These are phyloP conservation scores for Sphenodon punctatus DNA, from an alignment of 2,797 vertebrate species.

Conservation along the genomic window DNA sequence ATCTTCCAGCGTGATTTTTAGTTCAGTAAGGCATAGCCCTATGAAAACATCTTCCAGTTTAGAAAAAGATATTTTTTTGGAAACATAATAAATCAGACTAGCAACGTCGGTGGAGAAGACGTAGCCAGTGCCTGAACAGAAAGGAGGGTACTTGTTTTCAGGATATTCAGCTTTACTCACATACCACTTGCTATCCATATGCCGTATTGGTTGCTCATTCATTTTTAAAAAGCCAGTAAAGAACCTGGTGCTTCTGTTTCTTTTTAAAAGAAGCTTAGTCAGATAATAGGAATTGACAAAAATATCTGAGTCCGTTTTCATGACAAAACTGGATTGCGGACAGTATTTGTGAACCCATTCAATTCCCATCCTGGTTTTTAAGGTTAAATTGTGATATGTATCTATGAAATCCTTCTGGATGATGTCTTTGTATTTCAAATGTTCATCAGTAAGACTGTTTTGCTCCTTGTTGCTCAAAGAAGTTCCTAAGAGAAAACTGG, in stretches of 20 bases:
- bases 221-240: conserved; percentile 76
- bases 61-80: conserved; percentile 51
- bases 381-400: conserved; percentile 73
- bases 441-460: conserved; percentile 41
- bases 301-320: conserved; percentile 78
- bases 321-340: conserved; percentile 66
- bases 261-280: conserved; percentile 71
- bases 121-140: conserved; percentile 77
- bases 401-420: conserved; percentile 79
- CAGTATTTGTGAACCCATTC: conserved; percentile 77
- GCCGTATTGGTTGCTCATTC: conserved; percentile 65
- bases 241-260: conserved; percentile 54
- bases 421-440: conserved; percentile 59
- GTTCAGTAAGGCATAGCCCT: conserved; percentile 73
- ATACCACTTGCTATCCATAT: conserved; percentile 70
- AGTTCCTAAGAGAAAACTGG: conserved; percentile 73
- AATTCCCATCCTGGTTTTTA: conserved; percentile 79
- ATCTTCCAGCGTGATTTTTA: conserved; percentile 61
- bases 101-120: conserved; percentile 73
- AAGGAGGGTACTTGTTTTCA: conserved; percentile 63
- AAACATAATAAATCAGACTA: conserved; percentile 60
- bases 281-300: conserved; percentile 76
- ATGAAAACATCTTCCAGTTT: conserved; percentile 81
- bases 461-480: background rate
- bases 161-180: conserved; percentile 70